These are phyloP conservation scores for Notospermus geniculatus DNA, from an alignment of 1,140 invertebrate genomes.

Conservation along the genomic window DNA sequence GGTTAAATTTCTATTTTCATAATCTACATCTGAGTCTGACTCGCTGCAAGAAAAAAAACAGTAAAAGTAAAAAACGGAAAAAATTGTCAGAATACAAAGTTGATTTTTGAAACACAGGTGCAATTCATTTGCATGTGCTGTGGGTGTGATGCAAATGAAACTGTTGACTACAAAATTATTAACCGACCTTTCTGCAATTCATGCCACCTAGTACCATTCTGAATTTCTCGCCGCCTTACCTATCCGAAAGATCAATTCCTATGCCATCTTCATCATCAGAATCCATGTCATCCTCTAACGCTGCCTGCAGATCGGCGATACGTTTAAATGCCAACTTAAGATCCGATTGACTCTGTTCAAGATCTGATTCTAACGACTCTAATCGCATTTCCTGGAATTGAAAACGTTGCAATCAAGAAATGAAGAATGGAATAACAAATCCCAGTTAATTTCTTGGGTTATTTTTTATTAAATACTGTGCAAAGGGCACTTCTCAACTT, in stretches of 20 bases:
- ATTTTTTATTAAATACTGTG: too few relatives aligned
- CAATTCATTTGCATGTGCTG: too few relatives aligned
- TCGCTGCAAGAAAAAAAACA: too few relatives aligned
- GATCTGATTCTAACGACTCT: conserved; percentile 54
- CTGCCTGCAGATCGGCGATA: conserved; percentile 79
- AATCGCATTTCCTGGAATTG: conserved; percentile 47
- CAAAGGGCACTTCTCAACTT: too few relatives aligned
- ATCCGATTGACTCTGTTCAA: conserved; percentile 63
- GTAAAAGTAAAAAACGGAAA: conserved; percentile 1
- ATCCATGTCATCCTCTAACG: conserved; percentile 67
- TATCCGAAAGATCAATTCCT: conserved; percentile 1
- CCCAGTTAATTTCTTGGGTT: too few relatives aligned
- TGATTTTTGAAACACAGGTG: not conserved
- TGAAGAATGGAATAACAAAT: not conserved
- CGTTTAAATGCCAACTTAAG: conserved; percentile 76
- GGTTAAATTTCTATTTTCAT: too few relatives aligned
- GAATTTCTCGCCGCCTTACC: not conserved
- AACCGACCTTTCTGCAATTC: too few relatives aligned
- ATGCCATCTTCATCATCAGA: conserved; percentile 28
- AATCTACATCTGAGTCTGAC: too few relatives aligned
- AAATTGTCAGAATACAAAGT: not conserved
- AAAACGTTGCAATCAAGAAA: not conserved
- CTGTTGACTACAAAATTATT: too few relatives aligned
- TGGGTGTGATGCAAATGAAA: too few relatives aligned
- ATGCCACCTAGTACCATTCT: too few relatives aligned